Evolutionary conservation across 53 echinoderm and acorn worm species (phyloP), one percentile per base, ranked within the genome.

Genomic region (Astropecten irregularis): DNA sequence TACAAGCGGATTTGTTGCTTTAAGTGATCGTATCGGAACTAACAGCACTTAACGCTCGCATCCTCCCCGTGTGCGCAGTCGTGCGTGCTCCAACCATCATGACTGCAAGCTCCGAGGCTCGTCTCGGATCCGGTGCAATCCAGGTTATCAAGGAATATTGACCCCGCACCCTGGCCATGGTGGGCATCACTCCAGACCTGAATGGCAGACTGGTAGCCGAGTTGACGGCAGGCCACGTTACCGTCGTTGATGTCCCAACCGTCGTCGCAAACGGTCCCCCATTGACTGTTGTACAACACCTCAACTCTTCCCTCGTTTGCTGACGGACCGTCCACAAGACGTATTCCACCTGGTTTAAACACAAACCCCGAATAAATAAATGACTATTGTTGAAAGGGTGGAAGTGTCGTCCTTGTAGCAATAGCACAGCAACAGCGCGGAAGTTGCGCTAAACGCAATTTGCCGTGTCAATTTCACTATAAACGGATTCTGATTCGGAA

Each of bases 191-290:
- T 58, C 11, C 31, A 58, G 59, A 30, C 30, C 13, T 58, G 28
- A 9, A 30, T 30, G 4, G 69, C 69, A 15, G 25, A 22, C 3
- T 46, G 47, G 47, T 27, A 69, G 29, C 69, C 69, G 2, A 69
- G 1, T 26, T 69, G 69, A 27, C 44, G 46, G 29, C 69, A 69
- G 29, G 69, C 69, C 1, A 69, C 69, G n/a, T 69, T 47, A 48
- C 27, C 69, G 69, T 69, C 69, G 44, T 25, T 25, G 2, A 69
- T 26, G 69, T 69, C 69, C 69, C 69, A 69, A 2, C 0, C 0
- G 23, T 69, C 47, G 37, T 47, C 69, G 48, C 69, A 69, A 11
- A 69, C 69, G 25, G 69, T 69, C 28, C 46, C 44, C 69, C 69
- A 69, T 3, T 4, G 4, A 1, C 49, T 48, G 14, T 26, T 29